Percentiles rank a stretch among this genome's conserved stretches.
Evolutionary conservation across 2,113 vertebrate species (phyloP).

Genomic region (Cygnus buccinator): DNA sequence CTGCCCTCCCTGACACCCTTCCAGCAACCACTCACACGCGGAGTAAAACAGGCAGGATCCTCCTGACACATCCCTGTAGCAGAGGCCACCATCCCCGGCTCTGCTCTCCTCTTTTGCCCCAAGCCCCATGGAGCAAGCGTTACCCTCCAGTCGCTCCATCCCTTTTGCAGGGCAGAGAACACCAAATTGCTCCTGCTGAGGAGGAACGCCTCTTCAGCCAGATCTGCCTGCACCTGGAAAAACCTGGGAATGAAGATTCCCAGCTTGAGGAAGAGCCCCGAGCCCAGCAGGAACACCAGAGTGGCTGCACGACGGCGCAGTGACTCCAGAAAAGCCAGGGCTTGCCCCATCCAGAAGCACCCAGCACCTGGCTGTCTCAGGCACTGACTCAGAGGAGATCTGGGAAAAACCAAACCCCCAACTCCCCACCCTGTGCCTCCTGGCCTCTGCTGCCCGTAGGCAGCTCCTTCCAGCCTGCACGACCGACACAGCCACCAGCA

Average conservation of each 20-base stretch:
- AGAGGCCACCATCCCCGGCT: not conserved
- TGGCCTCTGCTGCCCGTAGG: not conserved
- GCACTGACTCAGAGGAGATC: constrained; percentile 36
- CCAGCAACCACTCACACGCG: not conserved
- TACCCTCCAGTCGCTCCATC: not conserved
- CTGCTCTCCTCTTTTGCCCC: not conserved
- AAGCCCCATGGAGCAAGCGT: not conserved
- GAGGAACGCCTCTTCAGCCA: not conserved
- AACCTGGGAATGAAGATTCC: not conserved
- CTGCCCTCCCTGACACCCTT: not conserved
- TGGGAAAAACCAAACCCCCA: constrained; percentile 55
- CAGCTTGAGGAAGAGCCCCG: not conserved
- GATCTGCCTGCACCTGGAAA: not conserved
- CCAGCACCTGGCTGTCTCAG: constrained; percentile 48
- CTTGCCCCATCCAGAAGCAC: constrained; percentile 4
- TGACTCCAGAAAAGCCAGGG: not conserved
- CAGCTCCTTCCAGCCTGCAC: not conserved
- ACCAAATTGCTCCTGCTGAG: not conserved
- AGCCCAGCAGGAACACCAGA: not conserved
- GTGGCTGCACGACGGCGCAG: not conserved
- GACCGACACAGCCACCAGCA: not conserved
- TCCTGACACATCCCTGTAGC: not conserved
- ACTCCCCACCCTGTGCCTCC: not conserved
- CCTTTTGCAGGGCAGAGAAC: not conserved
- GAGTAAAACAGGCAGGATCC: not conserved